These are phyloP conservation scores for Hypselothyrea guttata DNA, from an alignment of 2,888 invertebrate species.

Conservation along the genomic window DNA sequence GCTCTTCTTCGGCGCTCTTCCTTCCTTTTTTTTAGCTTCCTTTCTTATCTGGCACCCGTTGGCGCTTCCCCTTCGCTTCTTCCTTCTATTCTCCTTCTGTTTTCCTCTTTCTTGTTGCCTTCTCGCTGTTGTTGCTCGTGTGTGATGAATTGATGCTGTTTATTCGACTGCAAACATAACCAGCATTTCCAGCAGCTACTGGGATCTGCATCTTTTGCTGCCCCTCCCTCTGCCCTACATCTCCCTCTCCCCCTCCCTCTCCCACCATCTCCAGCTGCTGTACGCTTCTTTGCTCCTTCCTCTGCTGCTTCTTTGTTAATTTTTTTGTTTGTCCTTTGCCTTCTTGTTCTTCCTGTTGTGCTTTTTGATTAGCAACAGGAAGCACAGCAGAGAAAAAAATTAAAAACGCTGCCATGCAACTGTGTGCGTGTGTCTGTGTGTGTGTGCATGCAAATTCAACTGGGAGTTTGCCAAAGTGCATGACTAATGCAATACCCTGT, in stretches of 20 bases:
- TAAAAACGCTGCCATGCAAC: constrained; percentile 44
- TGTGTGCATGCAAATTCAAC: constrained; percentile 11
- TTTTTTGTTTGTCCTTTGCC: constrained; percentile 8
- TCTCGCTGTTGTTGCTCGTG: constrained; percentile 32
- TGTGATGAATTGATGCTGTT: constrained; percentile 76
- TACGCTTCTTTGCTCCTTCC: constrained; percentile 3
- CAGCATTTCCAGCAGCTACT: constrained; percentile 45
- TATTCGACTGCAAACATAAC: constrained; percentile 76
- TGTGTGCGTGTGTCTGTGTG: too few species aligned
- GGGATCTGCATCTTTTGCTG: constrained; percentile 44
- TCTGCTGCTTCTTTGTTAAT: constrained; percentile 1
- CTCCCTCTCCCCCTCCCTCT: background rate
- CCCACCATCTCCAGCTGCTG: background rate
- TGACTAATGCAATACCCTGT: constrained; percentile 16
- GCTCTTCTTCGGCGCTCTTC: background rate
- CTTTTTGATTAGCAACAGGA: constrained; percentile 70
- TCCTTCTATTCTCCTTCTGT: constrained; percentile 13
- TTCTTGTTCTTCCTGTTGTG: constrained; percentile 55
- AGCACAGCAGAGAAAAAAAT: constrained; percentile 42
- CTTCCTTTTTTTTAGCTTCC: too few species aligned
- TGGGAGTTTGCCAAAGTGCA: too few species aligned
- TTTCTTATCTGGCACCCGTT: too few species aligned
- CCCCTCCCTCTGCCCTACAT: constrained; percentile 5
- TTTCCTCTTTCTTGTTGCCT: constrained; percentile 8
- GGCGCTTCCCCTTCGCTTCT: too few species aligned